A percentile compares a stretch with the other conserved stretches of the same genome.
Evolutionary conservation across 2,113 vertebrate species (phyloP).

Genomic region (Nerophis ophidion): DNA sequence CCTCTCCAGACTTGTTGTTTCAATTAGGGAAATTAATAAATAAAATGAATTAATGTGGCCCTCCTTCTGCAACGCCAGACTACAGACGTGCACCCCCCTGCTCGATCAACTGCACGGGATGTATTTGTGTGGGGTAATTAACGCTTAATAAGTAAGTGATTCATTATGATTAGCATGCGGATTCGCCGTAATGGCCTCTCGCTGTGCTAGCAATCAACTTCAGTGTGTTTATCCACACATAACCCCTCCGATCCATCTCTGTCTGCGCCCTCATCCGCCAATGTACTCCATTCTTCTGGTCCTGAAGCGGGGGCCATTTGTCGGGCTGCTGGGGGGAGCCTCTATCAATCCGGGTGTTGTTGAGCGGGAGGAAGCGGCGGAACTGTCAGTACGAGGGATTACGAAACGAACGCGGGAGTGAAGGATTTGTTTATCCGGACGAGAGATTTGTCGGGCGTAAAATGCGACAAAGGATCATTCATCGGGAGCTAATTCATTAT

Average conservation of each 20-base stretch:
- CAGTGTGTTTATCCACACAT: slow-evolving; percentile 70
- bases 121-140: slow-evolving; percentile 75
- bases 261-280: slow-evolving; percentile 60
- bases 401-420: slow-evolving; percentile 14
- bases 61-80: slow-evolving; percentile 37
- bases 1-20: slow-evolving; percentile 74
- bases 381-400: slow-evolving; percentile 28
- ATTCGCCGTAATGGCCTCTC: slow-evolving; percentile 72
- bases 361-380: slow-evolving; percentile 50
- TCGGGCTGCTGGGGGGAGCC: slow-evolving; percentile 56
- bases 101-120: slow-evolving; percentile 62
- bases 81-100: slow-evolving; percentile 45
- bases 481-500: slow-evolving; percentile 50
- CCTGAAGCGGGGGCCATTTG: slow-evolving; percentile 61
- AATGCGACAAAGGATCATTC: slow-evolving; percentile 47
- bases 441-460: slow-evolving; percentile 26
- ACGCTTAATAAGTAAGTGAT: slow-evolving; percentile 81
- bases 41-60: slow-evolving; percentile 76
- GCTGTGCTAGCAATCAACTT: slow-evolving; percentile 72
- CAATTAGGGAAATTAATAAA: slow-evolving; percentile 80
- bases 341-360: slow-evolving; percentile 67
- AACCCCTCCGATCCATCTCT: slow-evolving; percentile 67
- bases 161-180: slow-evolving; percentile 77
- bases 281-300: slow-evolving; percentile 52
- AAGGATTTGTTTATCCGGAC: slow-evolving; percentile 32